Percentiles rank a stretch among this genome's conserved stretches.
phyloP scores from a whole-genome alignment of 2,113 vertebrate species.

The Natator depressus region DNA sequence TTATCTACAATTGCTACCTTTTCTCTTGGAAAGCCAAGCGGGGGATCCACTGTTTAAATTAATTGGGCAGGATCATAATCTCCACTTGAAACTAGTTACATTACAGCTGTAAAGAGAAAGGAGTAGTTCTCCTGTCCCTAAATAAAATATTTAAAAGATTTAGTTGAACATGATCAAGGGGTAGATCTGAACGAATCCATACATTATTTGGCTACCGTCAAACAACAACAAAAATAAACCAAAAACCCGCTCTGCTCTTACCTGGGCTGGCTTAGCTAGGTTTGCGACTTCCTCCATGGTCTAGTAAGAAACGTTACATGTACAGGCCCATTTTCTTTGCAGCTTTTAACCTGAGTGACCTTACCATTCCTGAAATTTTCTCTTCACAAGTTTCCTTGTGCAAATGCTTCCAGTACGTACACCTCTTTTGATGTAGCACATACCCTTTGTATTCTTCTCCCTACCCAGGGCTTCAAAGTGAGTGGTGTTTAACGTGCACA shows the following conservation, averaged over 20 bases:
- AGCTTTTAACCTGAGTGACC: not conserved
- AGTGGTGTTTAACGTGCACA: not conserved
- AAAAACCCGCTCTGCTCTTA: not conserved
- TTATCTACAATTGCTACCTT: not conserved
- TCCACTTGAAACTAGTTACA: not conserved
- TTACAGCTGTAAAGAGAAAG: not conserved
- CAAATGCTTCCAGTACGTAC: fast-evolving
- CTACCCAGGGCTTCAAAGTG: not conserved
- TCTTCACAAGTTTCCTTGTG: not conserved
- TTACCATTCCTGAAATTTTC: not conserved
- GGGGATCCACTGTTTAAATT: not conserved
- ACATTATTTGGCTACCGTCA: not conserved
- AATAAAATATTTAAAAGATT: not conserved
- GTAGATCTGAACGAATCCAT: fast-evolving
- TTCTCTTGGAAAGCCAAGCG: not conserved
- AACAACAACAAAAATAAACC: not conserved
- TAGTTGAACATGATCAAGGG: fast-evolving
- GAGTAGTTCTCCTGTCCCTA: not conserved
- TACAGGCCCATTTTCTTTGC: not conserved
- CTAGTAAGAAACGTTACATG: not conserved
- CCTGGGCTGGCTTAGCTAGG: not conserved
- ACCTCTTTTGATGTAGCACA: not conserved
- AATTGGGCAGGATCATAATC: not conserved
- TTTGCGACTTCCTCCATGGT: fast-evolving
- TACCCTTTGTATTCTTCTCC: not conserved